phyloP scores from a whole-genome alignment of 2,113 vertebrate species.

The Antechinus flavipes region DNA sequence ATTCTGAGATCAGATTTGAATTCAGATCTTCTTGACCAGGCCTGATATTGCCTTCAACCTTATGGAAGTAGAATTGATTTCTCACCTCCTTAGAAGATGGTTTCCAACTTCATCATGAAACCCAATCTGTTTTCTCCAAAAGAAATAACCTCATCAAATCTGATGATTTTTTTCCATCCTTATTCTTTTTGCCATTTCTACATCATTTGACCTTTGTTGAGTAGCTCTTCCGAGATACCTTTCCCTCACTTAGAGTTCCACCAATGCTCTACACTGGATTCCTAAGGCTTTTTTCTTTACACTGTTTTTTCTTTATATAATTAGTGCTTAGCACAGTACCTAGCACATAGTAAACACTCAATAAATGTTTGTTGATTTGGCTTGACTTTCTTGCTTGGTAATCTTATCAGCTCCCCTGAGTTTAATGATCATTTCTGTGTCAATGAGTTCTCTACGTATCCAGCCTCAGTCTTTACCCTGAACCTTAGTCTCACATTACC shows the following conservation, averaged over 20 bases:
- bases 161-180: background rate
- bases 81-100: background rate
- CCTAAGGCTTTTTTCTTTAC: too few species aligned
- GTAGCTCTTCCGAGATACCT: background rate
- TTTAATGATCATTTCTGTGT: background rate
- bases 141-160: background rate
- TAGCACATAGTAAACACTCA: background rate
- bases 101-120: background rate
- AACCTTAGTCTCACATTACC: background rate
- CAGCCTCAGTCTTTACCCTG: background rate
- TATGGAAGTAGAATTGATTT: background rate
- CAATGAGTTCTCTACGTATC: background rate
- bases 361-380: background rate
- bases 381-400: background rate
- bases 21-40: background rate
- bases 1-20: background rate
- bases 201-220: too few species aligned
- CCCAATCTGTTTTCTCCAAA: background rate
- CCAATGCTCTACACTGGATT: background rate
- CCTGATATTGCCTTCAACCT: background rate
- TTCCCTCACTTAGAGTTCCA: background rate
- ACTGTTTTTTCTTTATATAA: background rate
- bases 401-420: background rate
- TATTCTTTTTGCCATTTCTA: background rate
- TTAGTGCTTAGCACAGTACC: background rate